A percentile compares a stretch with the other conserved stretches of the same genome.
These are phyloP conservation scores for Linyphia triangularis DNA, from an alignment of 2,888 invertebrate species.

Conservation along the genomic window DNA sequence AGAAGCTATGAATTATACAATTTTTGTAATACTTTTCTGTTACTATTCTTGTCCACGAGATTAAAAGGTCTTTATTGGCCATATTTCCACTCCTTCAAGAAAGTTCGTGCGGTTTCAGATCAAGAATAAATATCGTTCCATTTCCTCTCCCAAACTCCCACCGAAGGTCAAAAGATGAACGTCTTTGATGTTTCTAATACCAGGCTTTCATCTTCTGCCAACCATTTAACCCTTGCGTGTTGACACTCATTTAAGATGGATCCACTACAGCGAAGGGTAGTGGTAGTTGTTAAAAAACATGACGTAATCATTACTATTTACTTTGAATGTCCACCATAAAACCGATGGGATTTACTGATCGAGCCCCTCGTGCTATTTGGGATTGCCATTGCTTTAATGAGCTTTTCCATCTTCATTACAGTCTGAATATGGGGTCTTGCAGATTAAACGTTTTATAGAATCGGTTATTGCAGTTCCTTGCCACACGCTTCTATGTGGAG, in stretches of 20 bases:
- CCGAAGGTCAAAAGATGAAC: conserved; percentile 25
- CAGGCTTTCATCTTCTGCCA: background rate
- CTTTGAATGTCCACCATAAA: background rate
- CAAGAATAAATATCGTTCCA: too few species aligned
- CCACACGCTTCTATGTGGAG: background rate
- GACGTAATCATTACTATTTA: background rate
- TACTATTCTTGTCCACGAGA: background rate
- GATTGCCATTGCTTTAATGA: conserved; percentile 3
- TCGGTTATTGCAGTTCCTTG: too few species aligned
- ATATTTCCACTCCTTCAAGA: conserved; percentile 15
- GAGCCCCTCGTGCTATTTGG: background rate
- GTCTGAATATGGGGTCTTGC: background rate
- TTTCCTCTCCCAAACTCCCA: background rate
- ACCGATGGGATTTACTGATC: conserved; percentile 5
- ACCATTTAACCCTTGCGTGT: conserved; percentile 8
- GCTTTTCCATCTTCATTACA: conserved; percentile 13
- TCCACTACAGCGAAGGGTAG: background rate
- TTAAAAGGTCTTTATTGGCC: background rate
- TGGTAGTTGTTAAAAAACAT: background rate
- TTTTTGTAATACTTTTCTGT: too few species aligned
- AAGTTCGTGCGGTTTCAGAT: conserved; percentile 17
- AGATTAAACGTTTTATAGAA: background rate
- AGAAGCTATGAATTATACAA: too few species aligned
- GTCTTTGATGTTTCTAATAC: conserved; percentile 17
- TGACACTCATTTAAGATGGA: conserved; percentile 19